Percentiles rank a stretch among this genome's conserved stretches.
Conservation (phyloP, 2,888 invertebrate species). For the Helobdella robusta region DNA sequence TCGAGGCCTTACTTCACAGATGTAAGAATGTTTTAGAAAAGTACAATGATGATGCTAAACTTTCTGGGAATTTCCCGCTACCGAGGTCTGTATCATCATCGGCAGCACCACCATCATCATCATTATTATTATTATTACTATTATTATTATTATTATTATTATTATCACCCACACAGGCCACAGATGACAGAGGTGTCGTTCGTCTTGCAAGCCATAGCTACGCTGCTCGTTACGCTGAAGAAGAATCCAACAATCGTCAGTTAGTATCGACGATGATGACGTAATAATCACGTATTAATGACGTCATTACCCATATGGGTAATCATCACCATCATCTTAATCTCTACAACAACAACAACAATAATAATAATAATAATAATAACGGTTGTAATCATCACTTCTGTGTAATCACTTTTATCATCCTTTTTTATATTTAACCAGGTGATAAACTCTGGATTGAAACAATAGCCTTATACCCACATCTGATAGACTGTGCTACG, state of each 20-base stretch:
- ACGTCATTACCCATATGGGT: too few species aligned
- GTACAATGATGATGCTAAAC: conserved; percentile 73
- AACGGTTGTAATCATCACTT: too few species aligned
- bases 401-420: neutral
- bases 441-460: conserved; percentile 85
- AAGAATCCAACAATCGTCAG: conserved; percentile 64
- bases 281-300: too few species aligned
- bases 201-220: conserved; percentile 84
- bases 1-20: conserved; percentile 78
- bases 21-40: conserved; percentile 83
- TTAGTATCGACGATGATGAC: too few species aligned
- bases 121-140: conserved; percentile 2
- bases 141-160: neutral
- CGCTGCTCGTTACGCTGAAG: conserved; percentile 80
- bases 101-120: neutral
- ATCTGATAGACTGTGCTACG: conserved; percentile 71
- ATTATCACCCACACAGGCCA: conserved; percentile 57
- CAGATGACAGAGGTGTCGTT: conserved; percentile 89
- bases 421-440: conserved; percentile 54
- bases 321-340: too few species aligned
- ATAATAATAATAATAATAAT: too few species aligned
- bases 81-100: conserved; percentile 57
- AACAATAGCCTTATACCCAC: conserved; percentile 79
- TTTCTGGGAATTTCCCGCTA: conserved; percentile 73
- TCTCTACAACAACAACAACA: too few species aligned